Evolutionary conservation across 2,797 vertebrate genomes (phyloP), one percentile per base, ranked within the genome.

Genomic region (Rhynchonycteris naso): DNA sequence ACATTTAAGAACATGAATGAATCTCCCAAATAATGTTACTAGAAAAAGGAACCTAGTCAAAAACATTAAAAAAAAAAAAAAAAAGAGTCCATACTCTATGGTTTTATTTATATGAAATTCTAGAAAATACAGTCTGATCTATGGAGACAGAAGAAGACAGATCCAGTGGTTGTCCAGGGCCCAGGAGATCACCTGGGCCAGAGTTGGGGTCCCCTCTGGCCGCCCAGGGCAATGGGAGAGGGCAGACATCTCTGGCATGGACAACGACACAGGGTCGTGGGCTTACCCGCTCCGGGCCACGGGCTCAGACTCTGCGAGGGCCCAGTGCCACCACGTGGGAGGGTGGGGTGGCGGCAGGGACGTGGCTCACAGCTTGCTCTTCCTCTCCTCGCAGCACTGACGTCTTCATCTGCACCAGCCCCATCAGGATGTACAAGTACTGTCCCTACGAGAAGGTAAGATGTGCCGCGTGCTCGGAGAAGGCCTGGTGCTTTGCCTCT

Each of bases 381-480:
- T 30, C 1, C 76, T 96, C 66, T 95, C 18, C 85, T 66, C n/a
- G 52, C 98, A 99, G 99, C 98, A 99, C 99, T 7, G 99, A 99
- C 1, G 99, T 99, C 96, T 99, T 99, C 98, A 99, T 99, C 97
- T 99, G 99, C 98, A 99, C 99, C 1, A 99, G 99, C 90, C 99
- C 99, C 0, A 99, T 99, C 97, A 99, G 98, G 97, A 98, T 98
- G 95, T 99, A 99, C 94, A 97, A 98, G 88, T 98, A 99, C 98
- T 99, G 99, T 95, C 99, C 99, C 0, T 99, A 98, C 0, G 99
- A 99, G 98, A 99, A 99, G 99, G 99, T 99, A 98, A 98, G 95
- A 5, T 7, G 1, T 47, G 10, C 6, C 0, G 26, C 28, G 7
- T 18, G 13, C 65, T 26, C 0, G 4, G 26, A 56, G 82, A 5